Base-by-base conservation (phyloP, 2,113 vertebrate genomes). In the Ictalurus punctatus region DNA sequence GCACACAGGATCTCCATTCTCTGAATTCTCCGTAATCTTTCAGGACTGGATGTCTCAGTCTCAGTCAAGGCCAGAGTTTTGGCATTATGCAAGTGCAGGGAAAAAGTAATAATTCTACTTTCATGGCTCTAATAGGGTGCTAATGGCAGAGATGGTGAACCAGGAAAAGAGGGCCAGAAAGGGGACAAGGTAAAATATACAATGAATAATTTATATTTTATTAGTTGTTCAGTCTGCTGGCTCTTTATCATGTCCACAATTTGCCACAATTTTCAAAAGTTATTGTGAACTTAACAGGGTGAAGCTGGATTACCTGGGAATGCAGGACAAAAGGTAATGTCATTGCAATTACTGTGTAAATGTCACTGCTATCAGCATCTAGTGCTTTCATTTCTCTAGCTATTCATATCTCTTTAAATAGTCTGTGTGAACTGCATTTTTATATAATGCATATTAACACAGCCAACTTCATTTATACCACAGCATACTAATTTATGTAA, bases 251-350 rank as follows among this genome's bases (percentile, higher is more conserved):
- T 48, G 40, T 25, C 63, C 30, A 56, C 54, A 27, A 37, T 48
- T 48, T 48, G 44, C 44, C 7, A 58, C 21, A 37, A 21, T 30
- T n/a, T 80, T 63, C 6, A 25, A 59, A 48, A 44, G 8, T 52
- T 91, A 8, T 80, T 10, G n/a, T 85, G 34, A 17, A 82, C 90
- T 93, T 95, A 91, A 89, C 94, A 99, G 98, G 98, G 98, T 89
- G 96, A 96, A 73, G 90, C 90, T 88, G 98, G 98, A 63, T 89
- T 92, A 34, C 92, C 88, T 30, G 98, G 98, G 61, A 88, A 91
- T 27, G 73, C 88, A n/a, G 98, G 98, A 93, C 91, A 92, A 89
- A 98, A 98, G 97, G 98, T 99, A 96, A 83, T 54, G 19, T 16
- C 25, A 14, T 30, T 65, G 30, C 17, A 87, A 17, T 78, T 12